A percentile compares a stretch with the other conserved stretches of the same genome.
Conservation (phyloP, 2,888 invertebrate genomes). For the Tenthredo livida region DNA sequence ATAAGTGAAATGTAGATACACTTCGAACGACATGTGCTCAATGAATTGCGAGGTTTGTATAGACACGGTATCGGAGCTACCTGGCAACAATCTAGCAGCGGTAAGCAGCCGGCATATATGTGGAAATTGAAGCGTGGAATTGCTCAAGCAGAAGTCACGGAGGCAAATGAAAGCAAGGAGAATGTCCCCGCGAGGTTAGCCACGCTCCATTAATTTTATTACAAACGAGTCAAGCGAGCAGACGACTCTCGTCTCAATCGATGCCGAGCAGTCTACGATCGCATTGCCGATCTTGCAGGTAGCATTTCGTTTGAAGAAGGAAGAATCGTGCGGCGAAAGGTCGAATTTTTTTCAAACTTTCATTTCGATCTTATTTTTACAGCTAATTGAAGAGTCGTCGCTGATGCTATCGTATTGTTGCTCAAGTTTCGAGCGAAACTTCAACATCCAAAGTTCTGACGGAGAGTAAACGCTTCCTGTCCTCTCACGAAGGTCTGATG, state of each 20-base stretch:
- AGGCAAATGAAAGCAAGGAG: constrained; percentile 66
- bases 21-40: not conserved
- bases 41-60: not conserved
- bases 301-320: not conserved
- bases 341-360: not conserved
- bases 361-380: not conserved
- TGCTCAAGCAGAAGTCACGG: constrained; percentile 68
- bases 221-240: constrained; percentile 64
- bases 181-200: constrained; percentile 66
- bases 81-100: constrained; percentile 14
- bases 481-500: constrained; percentile 20
- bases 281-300: not conserved
- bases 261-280: constrained; percentile 53
- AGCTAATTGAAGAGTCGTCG: not conserved
- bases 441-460: constrained; percentile 19
- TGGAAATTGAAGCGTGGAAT: constrained; percentile 66
- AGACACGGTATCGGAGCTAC: not conserved
- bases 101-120: constrained; percentile 48
- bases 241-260: constrained; percentile 63
- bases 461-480: constrained; percentile 32
- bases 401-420: not conserved
- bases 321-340: not conserved
- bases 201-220: constrained; percentile 75
- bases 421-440: constrained; percentile 5
- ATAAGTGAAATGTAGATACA: constrained; percentile 1